A percentile compares a stretch with the other conserved stretches of the same genome.
Evolutionary conservation across 2,888 invertebrate species (phyloP).

Genomic region (Aromia moschata): DNA sequence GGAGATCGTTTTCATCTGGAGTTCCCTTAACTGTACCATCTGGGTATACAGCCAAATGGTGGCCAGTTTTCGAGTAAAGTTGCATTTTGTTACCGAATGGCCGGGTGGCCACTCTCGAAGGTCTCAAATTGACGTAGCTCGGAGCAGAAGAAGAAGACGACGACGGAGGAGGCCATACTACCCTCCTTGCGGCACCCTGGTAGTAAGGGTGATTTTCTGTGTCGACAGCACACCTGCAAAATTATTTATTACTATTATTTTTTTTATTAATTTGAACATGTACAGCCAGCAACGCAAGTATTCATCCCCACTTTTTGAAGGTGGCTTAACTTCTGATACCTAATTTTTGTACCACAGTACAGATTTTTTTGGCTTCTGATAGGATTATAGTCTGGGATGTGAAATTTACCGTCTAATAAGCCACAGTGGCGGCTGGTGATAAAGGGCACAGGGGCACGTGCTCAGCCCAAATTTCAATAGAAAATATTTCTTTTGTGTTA

Average conservation of each 20-base stretch:
- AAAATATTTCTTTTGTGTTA: too few relatives aligned
- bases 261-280: constrained; percentile 10
- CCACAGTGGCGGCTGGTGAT: too few relatives aligned
- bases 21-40: constrained; percentile 66
- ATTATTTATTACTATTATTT: neutral
- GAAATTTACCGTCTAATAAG: too few relatives aligned
- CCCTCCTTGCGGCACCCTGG: constrained; percentile 34
- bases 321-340: too few relatives aligned
- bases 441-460: too few relatives aligned
- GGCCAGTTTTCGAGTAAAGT: constrained; percentile 67
- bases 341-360: too few relatives aligned
- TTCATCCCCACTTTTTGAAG: too few relatives aligned
- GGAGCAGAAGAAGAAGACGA: constrained; percentile 44
- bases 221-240: constrained; percentile 40
- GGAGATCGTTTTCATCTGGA: constrained; percentile 64
- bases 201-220: constrained; percentile 24
- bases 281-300: neutral
- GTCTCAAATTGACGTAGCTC: constrained; percentile 41
- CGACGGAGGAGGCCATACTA: constrained; percentile 55
- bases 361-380: too few relatives aligned
- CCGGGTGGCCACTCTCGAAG: constrained; percentile 57
- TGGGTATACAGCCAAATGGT: constrained; percentile 65
- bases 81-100: constrained; percentile 66
- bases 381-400: too few relatives aligned
- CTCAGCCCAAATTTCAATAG: too few relatives aligned